Conservation (phyloP, 2,888 invertebrate species). For the Ectobius pallidus region DNA sequence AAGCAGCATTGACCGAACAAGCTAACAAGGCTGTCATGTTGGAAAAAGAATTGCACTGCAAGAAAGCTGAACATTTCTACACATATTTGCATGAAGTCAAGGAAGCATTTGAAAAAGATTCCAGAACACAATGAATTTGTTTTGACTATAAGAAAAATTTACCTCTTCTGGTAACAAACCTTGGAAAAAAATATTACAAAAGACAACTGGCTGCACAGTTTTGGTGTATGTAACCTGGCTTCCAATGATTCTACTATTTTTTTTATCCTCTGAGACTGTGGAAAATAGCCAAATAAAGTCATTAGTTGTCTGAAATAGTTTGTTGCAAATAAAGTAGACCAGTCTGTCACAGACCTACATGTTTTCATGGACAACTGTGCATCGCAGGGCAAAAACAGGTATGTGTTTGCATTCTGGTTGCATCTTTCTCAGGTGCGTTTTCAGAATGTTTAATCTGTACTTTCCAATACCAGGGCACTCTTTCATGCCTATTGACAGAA, state of each 20-base stretch:
- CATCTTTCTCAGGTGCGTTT: background rate
- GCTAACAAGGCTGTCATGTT: background rate
- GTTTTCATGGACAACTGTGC: conserved; percentile 9
- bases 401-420: conserved; percentile 15
- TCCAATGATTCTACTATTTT: background rate
- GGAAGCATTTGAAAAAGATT: conserved; percentile 17
- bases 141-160: conserved; percentile 8
- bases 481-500: conserved; percentile 1
- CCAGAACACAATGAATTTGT: background rate
- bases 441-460: background rate
- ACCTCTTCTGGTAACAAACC: conserved; percentile 7
- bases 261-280: conserved; percentile 12
- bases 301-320: conserved; percentile 20
- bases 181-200: conserved; percentile 11
- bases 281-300: conserved; percentile 18
- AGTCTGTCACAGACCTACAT: conserved; percentile 23
- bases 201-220: conserved; percentile 10
- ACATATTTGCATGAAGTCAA: background rate
- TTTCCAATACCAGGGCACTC: background rate
- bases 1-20: background rate
- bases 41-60: background rate
- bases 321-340: conserved; percentile 17
- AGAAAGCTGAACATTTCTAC: background rate
- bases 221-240: conserved; percentile 24
- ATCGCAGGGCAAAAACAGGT: conserved; percentile 13